A percentile compares a stretch with the other conserved stretches of the same genome.
These are phyloP conservation scores for Masticophis lateralis DNA, from an alignment of 2,797 vertebrate species.

Conservation along the genomic window DNA sequence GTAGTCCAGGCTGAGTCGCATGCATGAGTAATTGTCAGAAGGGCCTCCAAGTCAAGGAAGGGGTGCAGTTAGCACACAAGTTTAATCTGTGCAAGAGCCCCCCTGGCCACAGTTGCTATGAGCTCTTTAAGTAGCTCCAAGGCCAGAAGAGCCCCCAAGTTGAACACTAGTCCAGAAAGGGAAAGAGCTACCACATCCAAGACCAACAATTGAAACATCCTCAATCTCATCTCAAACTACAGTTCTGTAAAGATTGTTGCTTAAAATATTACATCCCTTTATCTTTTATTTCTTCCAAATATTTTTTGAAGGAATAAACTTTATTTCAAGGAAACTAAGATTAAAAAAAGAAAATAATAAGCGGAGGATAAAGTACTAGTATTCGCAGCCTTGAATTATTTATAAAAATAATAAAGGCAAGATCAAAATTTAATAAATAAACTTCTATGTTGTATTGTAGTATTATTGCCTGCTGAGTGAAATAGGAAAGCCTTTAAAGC, in stretches of 20 bases:
- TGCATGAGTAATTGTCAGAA: not conserved
- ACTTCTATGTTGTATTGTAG: not conserved
- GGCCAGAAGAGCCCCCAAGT: not conserved
- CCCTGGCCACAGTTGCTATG: not conserved
- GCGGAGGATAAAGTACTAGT: not conserved
- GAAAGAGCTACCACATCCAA: not conserved
- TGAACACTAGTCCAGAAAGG: not conserved
- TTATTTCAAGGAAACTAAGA: not conserved
- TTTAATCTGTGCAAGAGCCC: not conserved
- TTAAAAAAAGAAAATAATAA: not conserved
- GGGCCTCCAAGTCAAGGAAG: not conserved
- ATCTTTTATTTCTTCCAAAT: not conserved
- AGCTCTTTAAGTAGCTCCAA: not conserved
- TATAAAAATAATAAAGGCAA: not conserved
- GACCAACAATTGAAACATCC: not conserved
- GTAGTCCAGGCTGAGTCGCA: not conserved
- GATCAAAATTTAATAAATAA: not conserved
- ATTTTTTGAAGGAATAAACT: not conserved
- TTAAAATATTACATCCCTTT: not conserved
- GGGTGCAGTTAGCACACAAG: not conserved
- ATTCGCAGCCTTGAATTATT: not conserved
- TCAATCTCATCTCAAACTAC: not conserved
- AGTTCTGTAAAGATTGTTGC: not conserved
- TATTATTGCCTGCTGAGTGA: not conserved
- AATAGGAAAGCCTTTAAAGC: not conserved